Evolutionary conservation across 2,888 invertebrate genomes (phyloP).

Genomic region (Patella caerulea): DNA sequence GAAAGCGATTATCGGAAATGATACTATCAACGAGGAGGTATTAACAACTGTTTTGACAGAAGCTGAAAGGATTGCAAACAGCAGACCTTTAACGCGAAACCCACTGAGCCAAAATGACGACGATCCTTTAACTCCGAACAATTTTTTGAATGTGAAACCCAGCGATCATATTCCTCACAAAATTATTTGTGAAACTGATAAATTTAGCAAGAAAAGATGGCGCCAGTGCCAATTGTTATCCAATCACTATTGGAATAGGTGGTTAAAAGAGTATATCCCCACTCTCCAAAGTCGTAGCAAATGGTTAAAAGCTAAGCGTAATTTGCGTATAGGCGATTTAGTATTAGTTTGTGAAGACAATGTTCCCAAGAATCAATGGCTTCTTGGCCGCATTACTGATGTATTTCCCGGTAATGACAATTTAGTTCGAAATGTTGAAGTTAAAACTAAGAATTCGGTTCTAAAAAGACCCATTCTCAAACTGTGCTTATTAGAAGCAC

Average conservation of each 20-base stretch:
- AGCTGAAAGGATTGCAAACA: constrained; percentile 1
- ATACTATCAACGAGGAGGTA: not conserved
- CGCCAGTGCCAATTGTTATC: constrained; percentile 2
- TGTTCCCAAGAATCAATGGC: constrained; percentile 27
- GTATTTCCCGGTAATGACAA: not conserved
- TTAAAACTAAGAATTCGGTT: not conserved
- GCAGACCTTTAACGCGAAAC: not conserved
- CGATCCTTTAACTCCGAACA: not conserved
- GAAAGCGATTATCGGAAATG: not conserved
- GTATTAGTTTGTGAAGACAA: not conserved
- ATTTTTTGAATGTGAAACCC: constrained; percentile 2
- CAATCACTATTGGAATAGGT: not conserved
- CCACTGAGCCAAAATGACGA: not conserved
- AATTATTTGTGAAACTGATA: not conserved
- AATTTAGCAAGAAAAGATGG: constrained; percentile 3
- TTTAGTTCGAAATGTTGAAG: not conserved
- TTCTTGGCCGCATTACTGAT: constrained; percentile 25
- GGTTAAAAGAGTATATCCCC: not conserved
- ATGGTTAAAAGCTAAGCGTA: not conserved
- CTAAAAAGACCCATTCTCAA: not conserved
- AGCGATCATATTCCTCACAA: not conserved
- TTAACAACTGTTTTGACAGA: not conserved
- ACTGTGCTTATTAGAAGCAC: not conserved
- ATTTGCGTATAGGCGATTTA: not conserved
- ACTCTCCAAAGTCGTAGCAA: not conserved